Base-by-base conservation (phyloP, 1,140 invertebrate species). In the Brachionus rotundiformis region DNA sequence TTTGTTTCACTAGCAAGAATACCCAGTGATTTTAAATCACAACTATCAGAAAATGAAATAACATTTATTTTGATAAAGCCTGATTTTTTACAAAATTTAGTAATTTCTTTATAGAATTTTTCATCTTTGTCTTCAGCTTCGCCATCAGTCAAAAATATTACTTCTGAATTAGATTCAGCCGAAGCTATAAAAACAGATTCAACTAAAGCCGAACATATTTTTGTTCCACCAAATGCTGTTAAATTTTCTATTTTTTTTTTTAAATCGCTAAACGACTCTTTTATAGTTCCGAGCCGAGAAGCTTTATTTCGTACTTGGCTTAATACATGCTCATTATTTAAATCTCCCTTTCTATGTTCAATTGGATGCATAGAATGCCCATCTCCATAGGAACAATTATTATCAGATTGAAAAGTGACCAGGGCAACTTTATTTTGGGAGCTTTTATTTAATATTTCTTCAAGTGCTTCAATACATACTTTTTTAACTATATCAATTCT, bases 401-500 rank as follows among this genome's bases (percentile, higher is more conserved):
- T 2, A 23, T 23, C 16, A 59, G 49, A 59, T 59, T 59, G 16
- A 2, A 59, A 59, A 25, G 49, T n/a, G 19, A 59, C 19, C 19
- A 59, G 19, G 3, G 19, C 49, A 23, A 59, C 16, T 59, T 6
- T 59, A 6, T 59, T n/a, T 1, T 59, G 11, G 6, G 49, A 16
- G 2, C 7, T 59, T 59, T 59, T 59, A 59, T 19, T 59, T 19
- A 3, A n/a, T 5, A 59, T n/a, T 16, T 59, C 49, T 23, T 25
- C 49, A 2, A 59, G 16, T n/a, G 49, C 49, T 23, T 27, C 19
- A 59, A 59, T 19, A 11, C 49, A n/a, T 25, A 16, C 49, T 59
- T 59, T 59, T 59, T 59, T 59, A 8, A 59, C 49, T 19, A 59
- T 59, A 59, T 59, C 49, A 23, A 59, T 59, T n/a, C 49, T 11